Conservation (phyloP, 2,888 invertebrate genomes). For the Clitarchus hookeri region DNA sequence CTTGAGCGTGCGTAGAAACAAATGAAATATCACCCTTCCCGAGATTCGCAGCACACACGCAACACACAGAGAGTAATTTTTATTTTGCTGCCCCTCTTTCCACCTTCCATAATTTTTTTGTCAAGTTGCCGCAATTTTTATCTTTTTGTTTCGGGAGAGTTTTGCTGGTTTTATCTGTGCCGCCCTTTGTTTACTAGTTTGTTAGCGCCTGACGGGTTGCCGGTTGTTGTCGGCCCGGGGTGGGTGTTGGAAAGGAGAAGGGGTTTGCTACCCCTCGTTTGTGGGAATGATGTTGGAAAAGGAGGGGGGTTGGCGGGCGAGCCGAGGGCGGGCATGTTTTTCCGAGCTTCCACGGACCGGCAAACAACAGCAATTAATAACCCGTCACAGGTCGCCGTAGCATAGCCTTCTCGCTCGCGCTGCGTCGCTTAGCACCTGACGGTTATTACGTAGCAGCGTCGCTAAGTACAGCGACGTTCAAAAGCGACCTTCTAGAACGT, state of each 20-base stretch:
- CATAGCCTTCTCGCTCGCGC: background rate
- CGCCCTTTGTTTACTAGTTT: slow-evolving; percentile 8
- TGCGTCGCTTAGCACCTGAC: background rate
- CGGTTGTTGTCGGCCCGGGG: background rate
- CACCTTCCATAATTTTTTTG: too few species aligned
- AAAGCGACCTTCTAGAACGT: background rate
- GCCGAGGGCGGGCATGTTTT: background rate
- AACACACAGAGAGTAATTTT: background rate
- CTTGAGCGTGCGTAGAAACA: background rate
- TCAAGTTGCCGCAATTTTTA: background rate
- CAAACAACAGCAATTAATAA: slow-evolving; percentile 14
- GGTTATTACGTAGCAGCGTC: background rate
- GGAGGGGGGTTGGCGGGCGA: background rate
- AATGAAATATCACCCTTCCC: background rate
- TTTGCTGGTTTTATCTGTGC: slow-evolving; percentile 14
- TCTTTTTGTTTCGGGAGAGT: background rate
- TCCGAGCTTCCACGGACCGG: background rate
- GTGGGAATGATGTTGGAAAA: background rate
- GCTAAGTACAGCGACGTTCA: background rate
- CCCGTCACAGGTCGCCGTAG: background rate
- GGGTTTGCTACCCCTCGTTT: background rate
- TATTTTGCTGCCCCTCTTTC: background rate
- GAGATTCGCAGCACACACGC: slow-evolving; percentile 6
- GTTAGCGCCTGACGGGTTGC: background rate
- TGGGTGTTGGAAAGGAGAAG: background rate